Evolutionary conservation across 2,888 invertebrate genomes (phyloP).

Genomic region (Uropetala carovei): DNA sequence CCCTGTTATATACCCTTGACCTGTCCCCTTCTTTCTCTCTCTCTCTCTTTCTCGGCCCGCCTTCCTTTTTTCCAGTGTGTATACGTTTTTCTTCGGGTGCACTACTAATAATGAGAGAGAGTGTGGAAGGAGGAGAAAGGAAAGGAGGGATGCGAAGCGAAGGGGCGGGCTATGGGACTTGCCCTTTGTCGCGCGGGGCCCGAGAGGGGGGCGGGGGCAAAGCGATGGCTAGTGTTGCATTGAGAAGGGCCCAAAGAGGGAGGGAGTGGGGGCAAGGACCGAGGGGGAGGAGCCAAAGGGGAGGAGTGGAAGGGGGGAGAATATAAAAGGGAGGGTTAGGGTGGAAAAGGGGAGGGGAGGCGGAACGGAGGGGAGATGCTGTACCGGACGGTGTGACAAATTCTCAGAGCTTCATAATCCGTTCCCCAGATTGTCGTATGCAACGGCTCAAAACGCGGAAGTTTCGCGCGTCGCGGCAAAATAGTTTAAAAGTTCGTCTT

Average conservation of each 20-base stretch:
- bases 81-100: slow-evolving; percentile 59
- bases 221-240: slow-evolving; percentile 49
- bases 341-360: not conserved
- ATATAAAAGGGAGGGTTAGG: not conserved
- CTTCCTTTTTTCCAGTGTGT: slow-evolving; percentile 45
- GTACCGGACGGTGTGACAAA: not conserved
- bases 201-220: slow-evolving; percentile 55
- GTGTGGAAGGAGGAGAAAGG: not conserved
- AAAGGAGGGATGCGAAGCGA: not conserved
- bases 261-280: not conserved
- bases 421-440: too few relatives aligned
- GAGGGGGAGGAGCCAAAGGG: not conserved
- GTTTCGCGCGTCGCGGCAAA: too few relatives aligned
- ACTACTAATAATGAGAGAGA: slow-evolving; percentile 59
- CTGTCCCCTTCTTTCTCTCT: not conserved
- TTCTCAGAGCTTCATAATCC: too few relatives aligned
- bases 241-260: slow-evolving; percentile 29
- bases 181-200: slow-evolving; percentile 33
- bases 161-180: not conserved
- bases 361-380: not conserved
- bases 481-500: too few relatives aligned
- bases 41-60: not conserved
- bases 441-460: too few relatives aligned
- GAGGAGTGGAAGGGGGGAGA: not conserved
- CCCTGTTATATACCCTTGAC: slow-evolving; percentile 57